Base-by-base conservation (phyloP, 2,888 invertebrate species). In the Antheraea yamamai region DNA sequence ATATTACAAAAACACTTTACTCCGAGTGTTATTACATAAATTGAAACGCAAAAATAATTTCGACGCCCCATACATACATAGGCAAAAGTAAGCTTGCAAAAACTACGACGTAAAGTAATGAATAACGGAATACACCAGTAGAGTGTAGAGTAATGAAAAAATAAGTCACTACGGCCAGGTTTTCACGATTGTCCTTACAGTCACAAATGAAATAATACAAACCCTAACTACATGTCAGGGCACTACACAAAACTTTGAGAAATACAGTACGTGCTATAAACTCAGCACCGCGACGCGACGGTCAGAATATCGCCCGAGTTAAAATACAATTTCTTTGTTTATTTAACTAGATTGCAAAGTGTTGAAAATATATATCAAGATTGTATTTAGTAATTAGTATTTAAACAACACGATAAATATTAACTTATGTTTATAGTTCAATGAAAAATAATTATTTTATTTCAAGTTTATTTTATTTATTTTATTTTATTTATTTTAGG, bases 161-260 rank as follows among this genome's bases (percentile, higher is more conserved):
- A 12, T 12, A 12, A 47, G 47, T 10, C 47, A 47, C 47, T 47
- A 12, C 7, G 2, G 7, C 47, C 47, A 47, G 47, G 47, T 10
- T 47, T 47, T 12, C 12, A 47, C 12, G 12, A 47, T 47, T 47
- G 47, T 12, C 47, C 10, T 12, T 47, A 12, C 12, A 47, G 12
- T 7, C 8, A 8, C 12, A 47, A 47, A 47, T 47, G 12, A n/a
- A 7, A 55, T 18, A 55, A 20, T 20, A 20, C 20, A n/a, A 55
- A 20, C 6, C 20, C 7, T 55, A n/a, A 18, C 4, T 6, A 20
- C 30, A 16, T 4, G 18, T 16, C 16, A 30, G 64, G 16, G 64
- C 30, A 16, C 64, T 66, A 66, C 7, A 30, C 20, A 66, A 26
- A 30, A 66, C 64, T 66, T 66, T 66, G 64, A 66, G 64, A 66